Evolutionary conservation across 2,888 invertebrate genomes (phyloP), one percentile per base, ranked within the genome.

Genomic region (Pandemis corylana): DNA sequence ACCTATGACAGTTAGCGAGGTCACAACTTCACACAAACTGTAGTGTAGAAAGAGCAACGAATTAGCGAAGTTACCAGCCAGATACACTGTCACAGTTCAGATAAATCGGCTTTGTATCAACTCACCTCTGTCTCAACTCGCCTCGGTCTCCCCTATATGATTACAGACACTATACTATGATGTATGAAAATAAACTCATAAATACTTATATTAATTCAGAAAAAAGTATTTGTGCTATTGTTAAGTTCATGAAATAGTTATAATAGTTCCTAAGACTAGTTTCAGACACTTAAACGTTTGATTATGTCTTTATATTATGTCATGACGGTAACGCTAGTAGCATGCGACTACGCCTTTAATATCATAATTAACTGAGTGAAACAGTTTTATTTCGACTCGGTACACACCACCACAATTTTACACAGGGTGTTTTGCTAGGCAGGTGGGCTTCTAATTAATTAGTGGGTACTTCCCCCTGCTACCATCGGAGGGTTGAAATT

Each of bases 361-460:
- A 62, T 75, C 66, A 75, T 82, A 80, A 84, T 84, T 82, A 83
- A 81, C 82, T 80, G 78, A 78, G 79, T 72, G 76, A 74, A 78
- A 77, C 77, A 80, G 77, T 79, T 83, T 79, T 76, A 73, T 84
- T 82, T 84, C 83, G 84, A 85, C 82, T 80, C 80, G 80, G 84
- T 79, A 79, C 79, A 84, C 83, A 83, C 56, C 82, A 80, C 79
- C 85, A 77, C 84, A 80, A 80, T 83, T 66, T 75, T 67, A 75
- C 67, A 81, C 81, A 80, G 83, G 82, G 84, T 85, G 84, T 87
- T 87, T 84, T 83, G 83, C 84, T 66, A 74, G 82, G 90, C 91
- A 92, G 93, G 93, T 92, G 90, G 90, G 86, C 83, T 85, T 88
- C 87, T 92, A 92, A 91, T 92, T 92, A 92, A 90, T 90, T 90